These are phyloP conservation scores for Ceratina japonica DNA, from an alignment of 1,140 invertebrate genomes.

Conservation along the genomic window DNA sequence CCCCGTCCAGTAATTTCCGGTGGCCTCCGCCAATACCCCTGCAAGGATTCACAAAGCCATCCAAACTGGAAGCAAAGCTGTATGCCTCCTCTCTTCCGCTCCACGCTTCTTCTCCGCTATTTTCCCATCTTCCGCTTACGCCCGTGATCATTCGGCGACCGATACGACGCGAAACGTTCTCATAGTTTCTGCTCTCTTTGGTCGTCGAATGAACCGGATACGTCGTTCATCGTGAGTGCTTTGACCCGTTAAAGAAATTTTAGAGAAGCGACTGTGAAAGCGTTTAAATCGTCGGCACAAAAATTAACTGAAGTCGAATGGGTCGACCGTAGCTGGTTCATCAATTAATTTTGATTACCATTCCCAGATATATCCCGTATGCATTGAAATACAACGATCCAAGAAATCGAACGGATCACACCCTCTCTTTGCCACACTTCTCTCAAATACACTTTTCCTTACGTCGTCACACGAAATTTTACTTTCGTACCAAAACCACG, in stretches of 20 bases:
- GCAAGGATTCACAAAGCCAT: constrained; percentile 76
- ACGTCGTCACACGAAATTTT: not conserved
- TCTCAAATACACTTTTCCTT: constrained; percentile 3
- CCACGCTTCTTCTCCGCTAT: not conserved
- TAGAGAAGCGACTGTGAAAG: not conserved
- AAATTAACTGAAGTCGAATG: not conserved
- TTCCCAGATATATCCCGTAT: too few relatives aligned
- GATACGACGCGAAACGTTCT: not conserved
- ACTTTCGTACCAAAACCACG: too few relatives aligned
- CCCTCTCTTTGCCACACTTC: not conserved
- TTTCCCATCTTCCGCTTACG: not conserved
- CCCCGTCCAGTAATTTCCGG: constrained; percentile 81
- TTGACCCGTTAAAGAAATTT: not conserved
- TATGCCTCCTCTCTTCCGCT: constrained; percentile 4
- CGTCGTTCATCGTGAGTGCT: too few relatives aligned
- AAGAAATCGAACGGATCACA: not conserved
- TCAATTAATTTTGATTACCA: not conserved
- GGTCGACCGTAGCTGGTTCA: not conserved
- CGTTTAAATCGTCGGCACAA: not conserved
- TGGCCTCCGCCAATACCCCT: constrained; percentile 80
- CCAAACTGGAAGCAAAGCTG: constrained; percentile 70
- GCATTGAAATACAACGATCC: too few relatives aligned
- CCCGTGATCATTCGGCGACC: not conserved
- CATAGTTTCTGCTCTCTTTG: not conserved
- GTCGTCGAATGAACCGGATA: not conserved